These are phyloP conservation scores for Callinectes sapidus DNA, from an alignment of 2,888 invertebrate species.

Conservation along the genomic window DNA sequence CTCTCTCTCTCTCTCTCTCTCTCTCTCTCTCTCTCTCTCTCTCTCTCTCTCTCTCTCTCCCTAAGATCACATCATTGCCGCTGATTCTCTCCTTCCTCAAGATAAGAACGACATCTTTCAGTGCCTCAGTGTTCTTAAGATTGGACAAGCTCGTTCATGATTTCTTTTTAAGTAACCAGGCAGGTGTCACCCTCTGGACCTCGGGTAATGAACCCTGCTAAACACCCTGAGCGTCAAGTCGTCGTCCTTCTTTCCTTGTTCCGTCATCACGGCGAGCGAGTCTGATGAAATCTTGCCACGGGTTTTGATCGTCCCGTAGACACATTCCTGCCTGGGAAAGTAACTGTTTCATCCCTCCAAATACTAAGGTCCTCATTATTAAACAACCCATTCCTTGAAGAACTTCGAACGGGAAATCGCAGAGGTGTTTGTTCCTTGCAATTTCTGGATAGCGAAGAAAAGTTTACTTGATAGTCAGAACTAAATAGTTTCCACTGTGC, in stretches of 20 bases:
- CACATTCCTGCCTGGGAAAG: neutral
- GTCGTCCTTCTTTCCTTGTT: neutral
- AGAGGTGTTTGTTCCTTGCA: no score
- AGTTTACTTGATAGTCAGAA: no score
- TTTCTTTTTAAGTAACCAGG: neutral
- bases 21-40: constrained; percentile 1
- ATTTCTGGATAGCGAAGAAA: no score
- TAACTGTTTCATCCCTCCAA: neutral
- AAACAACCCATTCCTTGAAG: no score
- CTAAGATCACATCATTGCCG: no score
- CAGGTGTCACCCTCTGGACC: neutral
- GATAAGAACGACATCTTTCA: no score
- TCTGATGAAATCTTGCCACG: neutral
- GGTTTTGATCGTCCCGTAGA: neutral
- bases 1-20: neutral
- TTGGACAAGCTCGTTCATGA: neutral
- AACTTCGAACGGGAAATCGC: no score
- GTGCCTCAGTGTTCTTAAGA: no score
- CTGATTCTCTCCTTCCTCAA: no score
- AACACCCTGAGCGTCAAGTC: neutral
- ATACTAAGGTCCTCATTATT: neutral
- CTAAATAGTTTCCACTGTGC: neutral
- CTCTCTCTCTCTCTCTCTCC: neutral
- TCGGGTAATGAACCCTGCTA: neutral
- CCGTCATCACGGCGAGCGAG: neutral